Conservation (phyloP, 1,140 invertebrate genomes). For the Brachionus asplanchnoidis region DNA sequence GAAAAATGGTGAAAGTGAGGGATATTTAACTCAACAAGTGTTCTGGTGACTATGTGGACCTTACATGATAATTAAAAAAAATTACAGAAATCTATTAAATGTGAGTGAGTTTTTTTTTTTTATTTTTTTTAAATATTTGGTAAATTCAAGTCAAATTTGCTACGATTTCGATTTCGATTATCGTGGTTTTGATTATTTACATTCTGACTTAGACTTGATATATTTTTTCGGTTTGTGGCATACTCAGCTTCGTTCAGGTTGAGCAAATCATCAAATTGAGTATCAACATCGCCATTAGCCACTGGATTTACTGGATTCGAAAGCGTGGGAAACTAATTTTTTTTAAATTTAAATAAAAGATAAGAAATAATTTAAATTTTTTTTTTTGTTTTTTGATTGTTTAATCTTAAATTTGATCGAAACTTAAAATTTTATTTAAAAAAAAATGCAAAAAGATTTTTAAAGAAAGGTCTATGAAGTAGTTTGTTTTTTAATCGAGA, state of each 20-base stretch:
- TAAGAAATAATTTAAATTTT: not conserved
- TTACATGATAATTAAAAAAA: not conserved
- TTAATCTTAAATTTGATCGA: not conserved
- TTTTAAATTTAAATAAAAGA: not conserved
- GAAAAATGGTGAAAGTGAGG: not conserved
- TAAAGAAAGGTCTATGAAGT: not conserved
- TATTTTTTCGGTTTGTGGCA: conserved; percentile 19
- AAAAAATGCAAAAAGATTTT: not conserved
- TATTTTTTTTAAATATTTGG: conserved; percentile 37
- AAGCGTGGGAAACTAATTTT: conserved; percentile 14
- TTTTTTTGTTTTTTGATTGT: not conserved
- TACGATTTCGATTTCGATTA: conserved; percentile 33
- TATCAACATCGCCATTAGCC: not conserved
- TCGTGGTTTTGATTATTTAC: not conserved
- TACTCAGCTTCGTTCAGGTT: conserved; percentile 27
- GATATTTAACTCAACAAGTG: not conserved
- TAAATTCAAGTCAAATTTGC: conserved; percentile 41
- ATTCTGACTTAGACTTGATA: conserved; percentile 9
- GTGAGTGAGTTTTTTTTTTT: not conserved
- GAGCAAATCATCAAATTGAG: not conserved
- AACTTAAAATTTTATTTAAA: not conserved
- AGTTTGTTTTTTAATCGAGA: not conserved
- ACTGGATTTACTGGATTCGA: not conserved
- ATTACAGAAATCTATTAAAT: not conserved
- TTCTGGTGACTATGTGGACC: not conserved